phyloP scores from a whole-genome alignment of 23 tunicate genomes.

The Pegea sp. region DNA sequence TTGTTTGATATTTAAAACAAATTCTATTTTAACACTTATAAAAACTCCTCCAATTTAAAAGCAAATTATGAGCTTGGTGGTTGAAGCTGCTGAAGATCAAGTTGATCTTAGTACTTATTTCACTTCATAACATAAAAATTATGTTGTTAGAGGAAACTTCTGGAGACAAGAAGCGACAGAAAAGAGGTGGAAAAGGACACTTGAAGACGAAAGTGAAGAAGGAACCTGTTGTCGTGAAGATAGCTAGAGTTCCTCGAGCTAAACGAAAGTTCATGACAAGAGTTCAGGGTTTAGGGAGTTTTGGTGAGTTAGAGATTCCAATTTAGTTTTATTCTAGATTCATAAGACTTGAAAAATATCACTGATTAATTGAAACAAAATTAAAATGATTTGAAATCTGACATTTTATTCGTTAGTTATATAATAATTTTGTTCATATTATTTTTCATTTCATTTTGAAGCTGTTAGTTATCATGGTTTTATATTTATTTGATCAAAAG shows the following conservation, averaged over 20 bases:
- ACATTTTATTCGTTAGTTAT: background rate
- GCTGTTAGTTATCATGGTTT: background rate
- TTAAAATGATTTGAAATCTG: background rate
- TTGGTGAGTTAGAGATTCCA: conserved; percentile 19
- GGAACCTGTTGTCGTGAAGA: conserved; percentile 70
- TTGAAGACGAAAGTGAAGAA: conserved; percentile 82
- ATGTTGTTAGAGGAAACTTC: conserved; percentile 48
- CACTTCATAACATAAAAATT: no score
- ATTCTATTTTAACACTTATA: no score
- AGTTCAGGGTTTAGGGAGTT: conserved; percentile 75
- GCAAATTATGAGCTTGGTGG: no score
- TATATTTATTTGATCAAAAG: no score
- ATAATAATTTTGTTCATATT: background rate
- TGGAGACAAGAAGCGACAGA: conserved; percentile 84
- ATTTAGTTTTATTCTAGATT: no score
- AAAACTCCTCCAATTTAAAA: no score
- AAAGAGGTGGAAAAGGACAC: conserved; percentile 87
- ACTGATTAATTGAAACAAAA: no score
- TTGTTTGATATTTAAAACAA: no score
- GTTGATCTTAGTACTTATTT: no score
- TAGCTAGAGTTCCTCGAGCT: conserved; percentile 88
- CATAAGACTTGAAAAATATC: no score
- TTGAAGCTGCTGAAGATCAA: no score
- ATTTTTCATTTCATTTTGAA: background rate
- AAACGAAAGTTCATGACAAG: conserved; percentile 82